Conservation (phyloP, 2,113 vertebrate species). For the Chloroceryle aenea region DNA sequence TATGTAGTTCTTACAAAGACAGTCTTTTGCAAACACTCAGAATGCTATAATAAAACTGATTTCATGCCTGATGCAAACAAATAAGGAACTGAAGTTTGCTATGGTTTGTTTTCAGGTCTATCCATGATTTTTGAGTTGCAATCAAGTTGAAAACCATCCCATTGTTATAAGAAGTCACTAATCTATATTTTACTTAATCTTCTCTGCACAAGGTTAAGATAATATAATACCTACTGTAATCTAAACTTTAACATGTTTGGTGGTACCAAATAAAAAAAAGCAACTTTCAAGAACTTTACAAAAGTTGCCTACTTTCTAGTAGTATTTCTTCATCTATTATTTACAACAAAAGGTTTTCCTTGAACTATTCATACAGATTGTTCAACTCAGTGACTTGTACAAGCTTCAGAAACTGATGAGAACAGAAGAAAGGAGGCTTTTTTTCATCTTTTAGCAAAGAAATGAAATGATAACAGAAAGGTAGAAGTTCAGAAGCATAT, state of each 20-base stretch:
- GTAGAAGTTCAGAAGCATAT: background rate
- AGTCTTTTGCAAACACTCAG: background rate
- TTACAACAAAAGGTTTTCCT: background rate
- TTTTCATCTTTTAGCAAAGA: background rate
- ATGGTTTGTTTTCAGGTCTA: background rate
- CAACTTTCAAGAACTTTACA: background rate
- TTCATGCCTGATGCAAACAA: background rate
- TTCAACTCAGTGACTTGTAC: background rate
- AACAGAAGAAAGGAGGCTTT: background rate
- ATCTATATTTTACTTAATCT: background rate
- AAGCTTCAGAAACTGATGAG: background rate
- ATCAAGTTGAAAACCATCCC: background rate
- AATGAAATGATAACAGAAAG: background rate
- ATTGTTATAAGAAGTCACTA: background rate
- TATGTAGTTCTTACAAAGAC: fast-evolving
- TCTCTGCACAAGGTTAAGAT: background rate
- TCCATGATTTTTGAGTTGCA: background rate
- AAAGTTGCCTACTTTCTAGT: background rate
- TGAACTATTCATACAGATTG: background rate
- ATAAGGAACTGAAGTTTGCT: background rate
- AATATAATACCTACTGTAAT: background rate
- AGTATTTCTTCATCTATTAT: background rate
- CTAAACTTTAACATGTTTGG: background rate
- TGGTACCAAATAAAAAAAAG: background rate
- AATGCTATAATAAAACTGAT: background rate